Base-by-base conservation (phyloP, 2,888 invertebrate genomes). In the Gandaritis pyraliata region DNA sequence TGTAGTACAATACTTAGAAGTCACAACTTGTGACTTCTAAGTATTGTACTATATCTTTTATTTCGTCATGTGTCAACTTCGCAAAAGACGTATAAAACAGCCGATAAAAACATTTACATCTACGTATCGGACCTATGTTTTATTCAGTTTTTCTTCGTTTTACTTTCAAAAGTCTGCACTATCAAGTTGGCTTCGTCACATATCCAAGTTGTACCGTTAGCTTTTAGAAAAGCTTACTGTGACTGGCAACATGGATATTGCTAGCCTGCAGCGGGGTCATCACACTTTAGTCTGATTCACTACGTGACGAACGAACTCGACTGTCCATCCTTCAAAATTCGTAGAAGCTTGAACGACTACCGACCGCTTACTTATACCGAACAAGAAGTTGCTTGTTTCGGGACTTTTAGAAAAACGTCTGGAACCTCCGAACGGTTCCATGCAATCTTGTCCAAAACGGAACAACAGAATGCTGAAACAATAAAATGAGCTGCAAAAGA, bases 281-380 rank as follows among this genome's bases (percentile, higher is more conserved):
- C 85, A 87, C 75, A 66, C 85, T 84, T 74, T 65, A 68, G 73
- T 69, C 75, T 86, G 86, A 87, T 78, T 87, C 87, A 80, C 66
- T 55, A 65, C 57, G 64, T 76, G 75, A 80, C 76, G 72, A 69
- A 71, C 56, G 64, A 66, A 63, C 57, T 61, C 48, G 50, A 54
- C 56, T 69, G 71, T 68, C 62, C 67, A 61, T 60, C 58, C 61
- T 46, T 63, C 58, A 61, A 71, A 61, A 61, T 64, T 64, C 73
- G 69, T 72, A 60, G 65, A 62, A 65, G 39, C 52, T 51, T 53
- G 54, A 1, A 10, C 23, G 46, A 11, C 36, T 58, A n/a, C n/a
- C 23, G 46, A 16, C 30, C n/a, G 30, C 36, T 58, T 52, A 52
- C 49, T 47, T 47, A 52, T 43, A 38, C 46, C 47, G 16, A 58